Percentiles rank a stretch among this genome's conserved stretches.
Conservation (phyloP, 2,113 vertebrate species). For the Cricetomys ansorgei region DNA sequence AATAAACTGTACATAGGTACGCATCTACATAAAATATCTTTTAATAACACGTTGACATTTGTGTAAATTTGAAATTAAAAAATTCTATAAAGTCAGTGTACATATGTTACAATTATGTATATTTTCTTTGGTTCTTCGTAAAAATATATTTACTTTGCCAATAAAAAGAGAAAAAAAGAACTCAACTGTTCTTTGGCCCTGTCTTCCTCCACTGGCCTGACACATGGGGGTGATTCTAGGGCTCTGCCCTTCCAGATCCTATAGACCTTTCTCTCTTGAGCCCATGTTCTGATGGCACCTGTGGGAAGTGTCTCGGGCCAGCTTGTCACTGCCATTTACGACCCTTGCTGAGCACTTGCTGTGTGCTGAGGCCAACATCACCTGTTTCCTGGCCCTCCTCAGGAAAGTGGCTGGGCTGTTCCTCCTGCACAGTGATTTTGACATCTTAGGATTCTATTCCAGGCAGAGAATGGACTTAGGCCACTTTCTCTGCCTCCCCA, state of each 20-base stretch:
- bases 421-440: accelerated
- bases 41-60: constrained; percentile 91
- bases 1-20: constrained; percentile 93
- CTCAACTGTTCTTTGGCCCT: constrained; percentile 64
- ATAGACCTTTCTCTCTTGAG: background rate
- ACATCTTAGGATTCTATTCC: background rate
- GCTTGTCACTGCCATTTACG: background rate
- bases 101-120: constrained; percentile 91
- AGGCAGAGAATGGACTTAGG: too few species aligned
- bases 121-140: constrained; percentile 94
- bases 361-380: background rate
- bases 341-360: background rate
- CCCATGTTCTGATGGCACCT: background rate
- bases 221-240: background rate
- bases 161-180: constrained; percentile 92
- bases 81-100: constrained; percentile 88
- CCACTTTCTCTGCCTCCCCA: too few species aligned
- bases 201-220: constrained; percentile 55
- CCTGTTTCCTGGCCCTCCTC: too few species aligned
- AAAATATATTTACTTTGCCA: constrained; percentile 97
- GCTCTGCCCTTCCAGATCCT: background rate
- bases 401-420: background rate
- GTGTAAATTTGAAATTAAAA: constrained; percentile 90
- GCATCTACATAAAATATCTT: constrained; percentile 91
- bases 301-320: background rate